Conservation (phyloP, 2,888 invertebrate genomes). For the Hirudinaria manillensis region DNA sequence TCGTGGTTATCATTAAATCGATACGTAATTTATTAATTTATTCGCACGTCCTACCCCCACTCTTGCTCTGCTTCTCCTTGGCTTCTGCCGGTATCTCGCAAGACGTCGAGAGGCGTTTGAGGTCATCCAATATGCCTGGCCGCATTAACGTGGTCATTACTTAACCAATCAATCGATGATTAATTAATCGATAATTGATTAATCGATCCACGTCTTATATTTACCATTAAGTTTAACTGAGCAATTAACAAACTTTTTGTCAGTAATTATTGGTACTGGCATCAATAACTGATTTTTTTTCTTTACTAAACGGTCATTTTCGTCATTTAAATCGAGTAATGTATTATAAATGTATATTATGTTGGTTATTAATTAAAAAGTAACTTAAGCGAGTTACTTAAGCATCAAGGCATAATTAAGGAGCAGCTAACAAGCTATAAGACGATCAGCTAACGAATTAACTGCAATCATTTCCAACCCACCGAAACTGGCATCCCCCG, state of each 20-base stretch:
- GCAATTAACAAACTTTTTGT: background rate
- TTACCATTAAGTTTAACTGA: background rate
- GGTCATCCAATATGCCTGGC: constrained; percentile 18
- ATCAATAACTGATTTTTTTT: no score
- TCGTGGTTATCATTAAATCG: no score
- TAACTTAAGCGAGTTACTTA: no score
- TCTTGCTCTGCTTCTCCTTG: background rate
- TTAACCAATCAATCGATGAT: background rate
- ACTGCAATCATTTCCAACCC: background rate
- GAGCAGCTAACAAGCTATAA: background rate
- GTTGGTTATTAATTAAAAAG: no score
- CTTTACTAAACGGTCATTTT: no score
- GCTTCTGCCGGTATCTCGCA: constrained; percentile 16
- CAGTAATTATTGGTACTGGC: no score
- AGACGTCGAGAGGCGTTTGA: constrained; percentile 22
- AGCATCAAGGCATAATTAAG: background rate
- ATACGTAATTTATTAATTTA: no score
- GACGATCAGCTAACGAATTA: background rate
- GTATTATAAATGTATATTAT: no score
- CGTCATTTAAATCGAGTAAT: no score
- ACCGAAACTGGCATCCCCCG: background rate
- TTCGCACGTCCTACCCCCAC: background rate
- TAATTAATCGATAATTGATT: no score
- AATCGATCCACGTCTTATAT: background rate
- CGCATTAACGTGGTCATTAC: background rate